These are phyloP conservation scores for Hymenopus coronatus DNA, from an alignment of 2,888 invertebrate species.

Conservation along the genomic window DNA sequence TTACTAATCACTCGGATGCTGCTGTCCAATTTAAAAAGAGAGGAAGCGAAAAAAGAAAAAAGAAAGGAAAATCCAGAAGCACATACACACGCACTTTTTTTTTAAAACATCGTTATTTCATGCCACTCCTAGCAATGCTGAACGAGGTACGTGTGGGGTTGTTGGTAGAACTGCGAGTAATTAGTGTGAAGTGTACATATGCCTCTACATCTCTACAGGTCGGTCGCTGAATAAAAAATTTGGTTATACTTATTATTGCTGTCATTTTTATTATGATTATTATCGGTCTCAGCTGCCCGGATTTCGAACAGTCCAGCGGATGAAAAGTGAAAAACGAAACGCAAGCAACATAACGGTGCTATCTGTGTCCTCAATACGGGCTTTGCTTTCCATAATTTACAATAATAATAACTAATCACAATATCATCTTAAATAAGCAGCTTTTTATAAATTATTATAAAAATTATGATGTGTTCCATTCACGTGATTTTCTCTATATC, in stretches of 20 bases:
- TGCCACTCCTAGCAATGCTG: background rate
- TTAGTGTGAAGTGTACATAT: background rate
- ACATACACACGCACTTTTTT: background rate
- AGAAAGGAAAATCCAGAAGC: background rate
- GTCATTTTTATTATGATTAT: background rate
- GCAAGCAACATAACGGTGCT: no score
- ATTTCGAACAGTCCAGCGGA: no score
- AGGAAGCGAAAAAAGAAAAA: background rate
- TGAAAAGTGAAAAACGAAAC: no score
- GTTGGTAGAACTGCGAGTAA: background rate
- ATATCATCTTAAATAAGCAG: no score
- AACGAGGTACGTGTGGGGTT: background rate
- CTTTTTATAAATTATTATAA: no score
- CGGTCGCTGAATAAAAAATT: background rate
- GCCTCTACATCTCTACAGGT: background rate
- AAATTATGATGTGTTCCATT: no score
- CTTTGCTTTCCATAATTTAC: no score
- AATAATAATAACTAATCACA: no score
- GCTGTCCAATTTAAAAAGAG: background rate
- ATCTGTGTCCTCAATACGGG: no score
- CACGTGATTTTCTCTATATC: no score
- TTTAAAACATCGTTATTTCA: background rate
- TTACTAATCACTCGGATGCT: conserved; percentile 14
- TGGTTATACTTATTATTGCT: background rate
- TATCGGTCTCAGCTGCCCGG: no score